Percentiles rank a stretch among this genome's conserved stretches.
Conservation (phyloP, 92 coral and sea anemone genomes). For the Palythoa grandiflora region DNA sequence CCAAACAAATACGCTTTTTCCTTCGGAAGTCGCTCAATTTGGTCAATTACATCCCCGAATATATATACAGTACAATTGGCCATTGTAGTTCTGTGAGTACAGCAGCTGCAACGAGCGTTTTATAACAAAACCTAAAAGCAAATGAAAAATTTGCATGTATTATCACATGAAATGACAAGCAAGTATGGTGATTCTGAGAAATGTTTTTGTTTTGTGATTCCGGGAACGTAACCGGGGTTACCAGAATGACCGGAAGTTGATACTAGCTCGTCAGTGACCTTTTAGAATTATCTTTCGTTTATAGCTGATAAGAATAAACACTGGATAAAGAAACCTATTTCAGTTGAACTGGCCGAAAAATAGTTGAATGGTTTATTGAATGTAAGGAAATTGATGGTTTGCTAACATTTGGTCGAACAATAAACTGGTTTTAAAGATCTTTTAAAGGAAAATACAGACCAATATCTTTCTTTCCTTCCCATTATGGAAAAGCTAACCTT, state of each 20-base stretch:
- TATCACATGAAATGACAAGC: background rate
- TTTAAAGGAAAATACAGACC: no score
- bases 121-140: background rate
- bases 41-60: background rate
- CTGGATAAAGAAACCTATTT: no score
- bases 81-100: background rate
- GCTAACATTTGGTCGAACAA: no score
- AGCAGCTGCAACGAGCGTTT: background rate
- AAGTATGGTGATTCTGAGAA: background rate
- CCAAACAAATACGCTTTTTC: conserved; percentile 20
- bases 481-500: no score
- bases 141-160: background rate
- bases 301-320: background rate
- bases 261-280: no score
- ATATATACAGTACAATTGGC: conserved; percentile 19
- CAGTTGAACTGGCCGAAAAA: no score
- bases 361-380: no score
- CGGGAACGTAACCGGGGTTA: background rate
- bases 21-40: background rate
- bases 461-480: no score
- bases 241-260: background rate
- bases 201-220: background rate
- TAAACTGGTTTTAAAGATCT: no score
- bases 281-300: background rate
- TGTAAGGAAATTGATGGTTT: no score